Base-by-base conservation (phyloP, 2,888 invertebrate genomes). In the Oxyscelio sp. region DNA sequence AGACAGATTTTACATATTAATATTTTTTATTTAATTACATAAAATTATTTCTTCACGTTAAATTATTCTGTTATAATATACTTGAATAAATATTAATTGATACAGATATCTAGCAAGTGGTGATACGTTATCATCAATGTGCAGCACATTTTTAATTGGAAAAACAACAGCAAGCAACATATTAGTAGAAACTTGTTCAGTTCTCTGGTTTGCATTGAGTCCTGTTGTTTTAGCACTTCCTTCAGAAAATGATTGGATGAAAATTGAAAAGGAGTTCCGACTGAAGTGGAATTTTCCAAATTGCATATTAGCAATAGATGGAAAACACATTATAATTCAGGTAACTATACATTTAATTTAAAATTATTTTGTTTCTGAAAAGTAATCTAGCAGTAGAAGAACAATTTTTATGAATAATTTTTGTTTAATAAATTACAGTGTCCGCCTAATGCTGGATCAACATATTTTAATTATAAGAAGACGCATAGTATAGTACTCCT, bases 241-340 rank as follows among this genome's bases (percentile, higher is more conserved):
- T 0, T 38, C 34, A 21, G 22, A 45, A 48, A 27, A 40, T 3
- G 22, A 56, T 45, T 66, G 59, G 66, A 50, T 40, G 34, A 9
- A 59, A 59, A 77, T 56, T 11, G 45, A 43, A 22, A 40, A 59
- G 8, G 50, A 77, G 4, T 77, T 75, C 65, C 9, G 11, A 21
- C 13, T 5, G 8, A 75, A 58, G 31, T 75, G 66, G 65, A 66
- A 75, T 48, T 48, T 75, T 48, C 58, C 65, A 1, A 43, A 75
- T 54, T 71, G 68, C 15, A 34, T 78, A 8, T 9, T 24, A 50
- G 40, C 63, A 11, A 50, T 71, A n/a, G 59, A 80, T 58, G 71
- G 63, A 8, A 77, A 61, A 63, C 54, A 68, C 24, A 24, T 66
- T 45, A 17, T 45, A 3, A 45, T 15, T 45, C 45, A 45, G 45